These are phyloP conservation scores for Percina caprodes DNA, from an alignment of 2,113 vertebrate genomes.

Conservation along the genomic window DNA sequence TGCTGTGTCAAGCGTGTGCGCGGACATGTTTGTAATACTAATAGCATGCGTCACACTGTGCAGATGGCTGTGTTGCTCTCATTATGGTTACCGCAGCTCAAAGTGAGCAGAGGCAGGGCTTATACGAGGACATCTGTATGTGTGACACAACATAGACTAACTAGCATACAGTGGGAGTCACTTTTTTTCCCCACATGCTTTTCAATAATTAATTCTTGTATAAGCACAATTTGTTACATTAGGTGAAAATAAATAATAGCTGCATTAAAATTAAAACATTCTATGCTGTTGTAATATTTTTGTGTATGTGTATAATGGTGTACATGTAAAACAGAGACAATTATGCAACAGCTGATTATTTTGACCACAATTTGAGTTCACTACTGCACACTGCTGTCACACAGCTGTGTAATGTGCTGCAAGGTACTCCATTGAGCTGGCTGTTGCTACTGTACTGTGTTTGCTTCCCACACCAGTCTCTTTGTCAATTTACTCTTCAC, in stretches of 20 bases:
- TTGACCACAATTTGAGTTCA: slow-evolving; percentile 29
- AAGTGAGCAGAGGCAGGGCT: slow-evolving; percentile 47
- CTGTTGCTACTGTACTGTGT: slow-evolving; percentile 44
- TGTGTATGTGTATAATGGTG: neutral
- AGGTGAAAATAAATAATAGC: slow-evolving; percentile 1
- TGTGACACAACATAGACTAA: slow-evolving; percentile 58
- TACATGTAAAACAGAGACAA: slow-evolving; percentile 9
- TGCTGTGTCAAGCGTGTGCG: slow-evolving; percentile 12
- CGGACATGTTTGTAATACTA: slow-evolving; percentile 60
- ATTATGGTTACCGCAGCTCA: slow-evolving; percentile 62
- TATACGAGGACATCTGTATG: slow-evolving; percentile 60
- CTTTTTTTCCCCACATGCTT: slow-evolving; percentile 22
- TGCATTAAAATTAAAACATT: neutral
- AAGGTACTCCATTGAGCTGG: slow-evolving; percentile 35
- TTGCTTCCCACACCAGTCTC: slow-evolving; percentile 40
- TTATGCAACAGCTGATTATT: slow-evolving; percentile 56
- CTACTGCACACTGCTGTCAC: slow-evolving; percentile 16
- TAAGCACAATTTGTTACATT: slow-evolving; percentile 6
- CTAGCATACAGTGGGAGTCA: slow-evolving; percentile 49
- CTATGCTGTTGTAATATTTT: slow-evolving; percentile 15
- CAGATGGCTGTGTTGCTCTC: slow-evolving; percentile 63
- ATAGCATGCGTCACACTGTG: slow-evolving; percentile 59
- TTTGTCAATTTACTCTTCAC: slow-evolving; percentile 61
- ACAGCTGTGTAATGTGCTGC: slow-evolving; percentile 8
- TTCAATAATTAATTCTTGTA: slow-evolving; percentile 37